Evolutionary conservation across 2,888 invertebrate genomes (phyloP).

Genomic region (Deilephila porcellus): DNA sequence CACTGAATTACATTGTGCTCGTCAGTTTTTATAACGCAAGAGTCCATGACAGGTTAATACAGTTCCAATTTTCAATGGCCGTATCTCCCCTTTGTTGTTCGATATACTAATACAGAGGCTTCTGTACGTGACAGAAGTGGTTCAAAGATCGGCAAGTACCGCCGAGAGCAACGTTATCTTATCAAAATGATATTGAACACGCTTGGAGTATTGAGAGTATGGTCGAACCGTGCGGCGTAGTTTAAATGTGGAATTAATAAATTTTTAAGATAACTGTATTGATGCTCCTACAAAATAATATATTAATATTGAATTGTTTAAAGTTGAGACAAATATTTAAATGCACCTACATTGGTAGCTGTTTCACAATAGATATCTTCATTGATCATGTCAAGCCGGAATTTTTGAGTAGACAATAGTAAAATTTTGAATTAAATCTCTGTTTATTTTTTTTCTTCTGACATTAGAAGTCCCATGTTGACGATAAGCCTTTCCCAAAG

Average conservation of each 20-base stretch:
- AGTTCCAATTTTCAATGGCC: no score
- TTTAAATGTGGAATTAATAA: not conserved
- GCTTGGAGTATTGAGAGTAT: not conserved
- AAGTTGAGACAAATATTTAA: no score
- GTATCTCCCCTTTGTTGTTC: not conserved
- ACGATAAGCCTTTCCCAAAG: no score
- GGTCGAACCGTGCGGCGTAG: not conserved
- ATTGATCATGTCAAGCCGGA: not conserved
- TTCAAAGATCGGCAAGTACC: not conserved
- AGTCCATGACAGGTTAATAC: no score
- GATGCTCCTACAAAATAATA: not conserved
- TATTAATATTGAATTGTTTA: not conserved
- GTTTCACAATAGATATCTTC: no score
- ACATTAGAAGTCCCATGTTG: no score
- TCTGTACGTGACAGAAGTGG: not conserved
- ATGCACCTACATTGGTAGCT: no score
- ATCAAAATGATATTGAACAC: not conserved
- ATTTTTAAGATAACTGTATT: not conserved
- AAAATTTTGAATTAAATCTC: no score
- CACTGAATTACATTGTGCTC: no score
- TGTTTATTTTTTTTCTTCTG: no score
- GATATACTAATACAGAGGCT: not conserved
- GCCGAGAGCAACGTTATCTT: not conserved
- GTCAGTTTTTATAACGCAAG: no score
- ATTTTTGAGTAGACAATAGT: no score